Base-by-base conservation (phyloP, 1,140 invertebrate genomes). In the Drosophila persimilis region DNA sequence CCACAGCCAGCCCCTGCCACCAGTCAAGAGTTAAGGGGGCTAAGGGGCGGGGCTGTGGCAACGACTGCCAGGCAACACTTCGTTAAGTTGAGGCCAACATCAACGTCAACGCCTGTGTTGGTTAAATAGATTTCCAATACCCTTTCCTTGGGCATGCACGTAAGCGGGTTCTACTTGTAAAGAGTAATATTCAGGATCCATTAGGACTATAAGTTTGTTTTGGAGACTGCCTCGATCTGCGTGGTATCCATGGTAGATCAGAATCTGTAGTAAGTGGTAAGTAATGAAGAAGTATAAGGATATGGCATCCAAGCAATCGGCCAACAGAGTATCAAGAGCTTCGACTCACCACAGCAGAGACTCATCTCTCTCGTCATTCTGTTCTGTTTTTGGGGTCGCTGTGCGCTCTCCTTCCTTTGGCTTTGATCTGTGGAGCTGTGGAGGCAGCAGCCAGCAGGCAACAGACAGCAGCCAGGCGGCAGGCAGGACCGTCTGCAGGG, bases 71-170 rank as follows among this genome's bases (percentile, higher is more conserved):
- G 65, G 71, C 75, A 81, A 88, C 83, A 88, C 83, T 83, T 88
- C 78, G 83, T 88, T 88, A 88, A 83, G 75, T 76, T 74, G 60
- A 74, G 70, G 66, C 71, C 83, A 86, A 79, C 84, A 86, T 83
- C 81, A 86, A 85, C 77, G 73, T 86, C 80, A 85, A 81, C 81
- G 80, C 80, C 83, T 81, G 77, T 80, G 73, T 78, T 71, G 71
- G 83, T 62, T 88, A 88, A 88, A 88, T 88, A 88, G 83, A 83
- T 86, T 79, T 86, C 64, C 26, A 11, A 15, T 69, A 39, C 66
- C 11, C 65, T 69, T 26, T 8, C 2, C 3, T 13, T 9, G 2
- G 54, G 5, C 6, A 13, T 26, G 4, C 2, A 17, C 8, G 35
- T 0, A 45, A 11, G 5, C 2, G 0, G 45, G 3, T 11, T 17